Percentiles rank a stretch among this genome's conserved stretches.
Conservation (phyloP, 2,888 invertebrate species). For the Mechanitis mazaeus region DNA sequence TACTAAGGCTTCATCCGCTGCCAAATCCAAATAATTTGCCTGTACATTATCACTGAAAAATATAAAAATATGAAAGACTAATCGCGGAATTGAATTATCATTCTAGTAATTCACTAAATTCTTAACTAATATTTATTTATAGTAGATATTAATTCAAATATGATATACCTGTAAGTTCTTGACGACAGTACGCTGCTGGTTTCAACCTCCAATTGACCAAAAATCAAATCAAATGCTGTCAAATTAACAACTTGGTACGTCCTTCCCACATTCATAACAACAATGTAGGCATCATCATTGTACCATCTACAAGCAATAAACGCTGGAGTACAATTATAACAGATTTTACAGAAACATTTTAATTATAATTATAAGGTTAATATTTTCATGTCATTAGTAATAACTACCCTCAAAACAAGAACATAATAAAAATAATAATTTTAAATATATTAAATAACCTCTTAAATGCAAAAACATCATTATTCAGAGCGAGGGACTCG, state of each 20-base stretch:
- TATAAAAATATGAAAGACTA: constrained; percentile 11
- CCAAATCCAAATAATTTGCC: constrained; percentile 55
- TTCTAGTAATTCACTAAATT: too few species aligned
- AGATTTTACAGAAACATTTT: background rate
- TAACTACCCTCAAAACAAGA: background rate
- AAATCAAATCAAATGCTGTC: constrained; percentile 66
- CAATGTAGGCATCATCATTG: constrained; percentile 64
- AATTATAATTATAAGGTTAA: too few species aligned
- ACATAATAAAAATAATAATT: constrained; percentile 2
- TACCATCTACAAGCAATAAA: constrained; percentile 49
- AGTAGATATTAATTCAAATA: background rate
- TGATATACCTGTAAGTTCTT: constrained; percentile 64
- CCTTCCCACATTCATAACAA: constrained; percentile 77
- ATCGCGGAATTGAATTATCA: too few species aligned
- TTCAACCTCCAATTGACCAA: constrained; percentile 73
- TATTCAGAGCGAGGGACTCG: constrained; percentile 66
- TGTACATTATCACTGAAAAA: constrained; percentile 62
- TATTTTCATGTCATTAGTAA: too few species aligned
- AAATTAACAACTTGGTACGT: constrained; percentile 73
- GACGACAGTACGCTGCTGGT: constrained; percentile 71
- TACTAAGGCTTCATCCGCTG: constrained; percentile 63
- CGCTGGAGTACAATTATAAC: constrained; percentile 1
- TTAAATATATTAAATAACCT: constrained; percentile 48
- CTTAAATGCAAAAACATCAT: constrained; percentile 74
- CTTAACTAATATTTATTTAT: too few species aligned